Evolutionary conservation across 2,113 vertebrate genomes (phyloP).

Genomic region (Polypterus bichir): DNA sequence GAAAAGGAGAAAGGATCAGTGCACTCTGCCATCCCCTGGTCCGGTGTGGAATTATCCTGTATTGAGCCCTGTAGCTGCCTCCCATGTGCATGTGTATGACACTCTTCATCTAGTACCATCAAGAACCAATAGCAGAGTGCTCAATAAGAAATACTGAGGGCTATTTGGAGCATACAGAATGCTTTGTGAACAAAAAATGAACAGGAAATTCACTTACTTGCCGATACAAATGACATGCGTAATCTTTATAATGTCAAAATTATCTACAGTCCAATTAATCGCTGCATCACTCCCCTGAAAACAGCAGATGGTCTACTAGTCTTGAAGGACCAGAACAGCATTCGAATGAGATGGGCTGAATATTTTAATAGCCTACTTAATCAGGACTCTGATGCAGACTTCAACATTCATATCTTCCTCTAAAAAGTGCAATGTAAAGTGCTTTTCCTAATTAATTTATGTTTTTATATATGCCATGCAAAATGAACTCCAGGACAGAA

Average conservation of each 20-base stretch:
- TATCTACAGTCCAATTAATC: conserved; percentile 13
- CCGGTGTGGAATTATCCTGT: no score
- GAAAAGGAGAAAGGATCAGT: no score
- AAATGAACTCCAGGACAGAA: no score
- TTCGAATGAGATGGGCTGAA: conserved; percentile 12
- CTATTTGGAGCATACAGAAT: conserved; percentile 7
- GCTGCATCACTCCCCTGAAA: conserved; percentile 13
- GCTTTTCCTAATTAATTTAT: no score
- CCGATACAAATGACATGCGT: conserved; percentile 22
- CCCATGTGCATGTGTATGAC: no score
- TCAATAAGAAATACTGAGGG: background rate
- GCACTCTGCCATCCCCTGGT: no score
- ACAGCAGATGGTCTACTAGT: conserved; percentile 14
- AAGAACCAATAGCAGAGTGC: conserved; percentile 6
- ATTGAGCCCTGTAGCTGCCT: no score
- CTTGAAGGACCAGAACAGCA: conserved; percentile 13
- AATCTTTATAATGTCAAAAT: conserved; percentile 18
- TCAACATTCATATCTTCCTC: background rate
- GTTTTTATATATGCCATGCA: no score
- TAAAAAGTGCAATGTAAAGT: no score
- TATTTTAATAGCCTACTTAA: conserved; percentile 18
- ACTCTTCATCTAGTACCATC: background rate
- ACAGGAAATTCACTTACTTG: conserved; percentile 11
- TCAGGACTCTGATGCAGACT: conserved; percentile 9
- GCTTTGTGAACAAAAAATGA: conserved; percentile 9